These are phyloP conservation scores for Enteromius trimaculatus DNA, from an alignment of 2,797 vertebrate genomes.

Conservation along the genomic window DNA sequence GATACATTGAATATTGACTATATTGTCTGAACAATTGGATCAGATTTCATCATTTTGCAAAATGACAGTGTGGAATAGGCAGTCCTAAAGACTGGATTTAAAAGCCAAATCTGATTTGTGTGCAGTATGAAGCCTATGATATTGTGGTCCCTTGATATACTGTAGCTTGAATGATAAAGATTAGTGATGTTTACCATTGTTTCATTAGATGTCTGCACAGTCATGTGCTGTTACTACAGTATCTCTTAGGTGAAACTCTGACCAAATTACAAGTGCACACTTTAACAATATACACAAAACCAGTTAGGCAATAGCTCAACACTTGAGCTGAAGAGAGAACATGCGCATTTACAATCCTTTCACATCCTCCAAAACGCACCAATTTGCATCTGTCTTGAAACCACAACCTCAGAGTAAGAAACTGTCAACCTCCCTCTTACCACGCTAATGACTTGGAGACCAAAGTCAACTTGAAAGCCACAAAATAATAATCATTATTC, in stretches of 20 bases:
- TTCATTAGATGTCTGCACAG: neutral
- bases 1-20: slow-evolving; percentile 23
- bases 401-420: slow-evolving; percentile 45
- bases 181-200: slow-evolving; percentile 3
- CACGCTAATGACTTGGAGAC: slow-evolving; percentile 29
- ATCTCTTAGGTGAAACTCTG: slow-evolving; percentile 9
- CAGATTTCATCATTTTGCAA: slow-evolving; percentile 17
- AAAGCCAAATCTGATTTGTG: slow-evolving; percentile 6
- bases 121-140: neutral
- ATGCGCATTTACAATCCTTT: slow-evolving; percentile 50
- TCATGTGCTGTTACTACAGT: neutral
- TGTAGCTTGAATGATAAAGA: neutral
- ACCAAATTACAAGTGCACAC: slow-evolving; percentile 36
- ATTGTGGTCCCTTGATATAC: neutral
- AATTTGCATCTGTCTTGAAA: slow-evolving; percentile 47
- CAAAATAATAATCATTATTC: slow-evolving; percentile 54
- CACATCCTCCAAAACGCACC: slow-evolving; percentile 48
- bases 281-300: slow-evolving; percentile 44
- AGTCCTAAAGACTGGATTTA: neutral
- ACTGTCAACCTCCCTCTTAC: slow-evolving; percentile 46
- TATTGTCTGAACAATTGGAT: slow-evolving; percentile 22
- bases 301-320: slow-evolving; percentile 15
- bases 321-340: slow-evolving; percentile 38
- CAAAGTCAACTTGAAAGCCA: slow-evolving; percentile 51
- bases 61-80: neutral